Conservation (phyloP, 2,113 vertebrate species). For the Apus apus region DNA sequence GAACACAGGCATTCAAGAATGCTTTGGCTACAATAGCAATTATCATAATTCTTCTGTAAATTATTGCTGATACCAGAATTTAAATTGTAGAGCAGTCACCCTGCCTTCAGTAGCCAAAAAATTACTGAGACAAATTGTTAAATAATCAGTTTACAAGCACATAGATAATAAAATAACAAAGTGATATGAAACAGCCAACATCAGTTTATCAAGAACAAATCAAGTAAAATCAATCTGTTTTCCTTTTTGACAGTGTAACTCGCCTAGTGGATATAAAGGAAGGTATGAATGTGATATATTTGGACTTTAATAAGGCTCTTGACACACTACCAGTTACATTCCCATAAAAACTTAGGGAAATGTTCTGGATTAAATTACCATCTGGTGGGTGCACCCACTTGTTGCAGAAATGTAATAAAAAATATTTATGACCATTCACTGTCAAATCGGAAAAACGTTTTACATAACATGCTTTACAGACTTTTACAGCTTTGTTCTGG, state of each 20-base stretch:
- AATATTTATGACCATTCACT: background rate
- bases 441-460: background rate
- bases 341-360: background rate
- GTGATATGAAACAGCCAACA: background rate
- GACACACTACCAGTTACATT: background rate
- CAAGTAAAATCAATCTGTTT: background rate
- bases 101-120: background rate
- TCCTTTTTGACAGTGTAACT: background rate
- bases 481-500: background rate
- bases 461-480: background rate
- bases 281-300: background rate
- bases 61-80: background rate
- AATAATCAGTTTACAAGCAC: background rate
- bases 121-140: background rate
- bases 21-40: background rate
- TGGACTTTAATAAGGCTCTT: constrained; percentile 16
- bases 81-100: background rate
- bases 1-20: background rate
- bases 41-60: background rate
- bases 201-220: background rate
- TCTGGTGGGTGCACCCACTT: constrained; percentile 17
- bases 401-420: constrained; percentile 7
- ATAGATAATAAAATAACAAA: background rate
- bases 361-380: constrained; percentile 43
- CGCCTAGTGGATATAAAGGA: background rate